Base-by-base conservation (phyloP, 1,140 invertebrate species). In the Drosophila carrolli region DNA sequence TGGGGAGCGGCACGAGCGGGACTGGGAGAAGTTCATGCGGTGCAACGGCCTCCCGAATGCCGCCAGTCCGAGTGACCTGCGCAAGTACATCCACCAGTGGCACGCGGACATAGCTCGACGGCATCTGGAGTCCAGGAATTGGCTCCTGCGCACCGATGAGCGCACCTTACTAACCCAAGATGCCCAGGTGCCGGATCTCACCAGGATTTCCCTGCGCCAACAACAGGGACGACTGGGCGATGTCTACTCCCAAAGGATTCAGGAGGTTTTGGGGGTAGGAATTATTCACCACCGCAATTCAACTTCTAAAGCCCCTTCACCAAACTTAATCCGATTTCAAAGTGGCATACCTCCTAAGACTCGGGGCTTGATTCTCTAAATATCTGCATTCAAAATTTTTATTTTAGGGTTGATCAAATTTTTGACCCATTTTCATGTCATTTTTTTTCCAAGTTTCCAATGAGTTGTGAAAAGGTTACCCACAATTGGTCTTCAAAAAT, bases 31-130 rank as follows among this genome's bases (percentile, higher is more conserved):
- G 38, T 95, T 94, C 68, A 92, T 95, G 89, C 93, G 93, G 8
- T 95, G 95, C 76, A 94, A 95, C 53, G 94, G 94, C 23, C 89
- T 95, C n/a, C 95, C 95, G 0, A 94, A 95, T 86, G 94, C 95
- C 0, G 92, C 90, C 4, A 93, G 93, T 70, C 90, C 94, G 10
- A 92, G 93, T 6, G 93, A 95, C 55, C 92, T 95, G 81, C 94
- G 95, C 57, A 95, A 94, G 1, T 95, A 95, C 63, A 88, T 95
- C 6, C 95, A 94, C 76, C 86, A 95, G 8, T 95, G 95, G 95
- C 92, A 93, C 29, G 74, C 93, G 53, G 91, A 93, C 41, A 91
- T 94, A 4, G 90, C 93, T 3, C 91, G 93, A 11, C 93, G 91
- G 1, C 93, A 94, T 56, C 81, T 93, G 16, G 83, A 92, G 53